Percentiles rank a stretch among this genome's conserved stretches.
phyloP scores from a whole-genome alignment of 2,797 vertebrate genomes.

The Neosalanx taihuensis region DNA sequence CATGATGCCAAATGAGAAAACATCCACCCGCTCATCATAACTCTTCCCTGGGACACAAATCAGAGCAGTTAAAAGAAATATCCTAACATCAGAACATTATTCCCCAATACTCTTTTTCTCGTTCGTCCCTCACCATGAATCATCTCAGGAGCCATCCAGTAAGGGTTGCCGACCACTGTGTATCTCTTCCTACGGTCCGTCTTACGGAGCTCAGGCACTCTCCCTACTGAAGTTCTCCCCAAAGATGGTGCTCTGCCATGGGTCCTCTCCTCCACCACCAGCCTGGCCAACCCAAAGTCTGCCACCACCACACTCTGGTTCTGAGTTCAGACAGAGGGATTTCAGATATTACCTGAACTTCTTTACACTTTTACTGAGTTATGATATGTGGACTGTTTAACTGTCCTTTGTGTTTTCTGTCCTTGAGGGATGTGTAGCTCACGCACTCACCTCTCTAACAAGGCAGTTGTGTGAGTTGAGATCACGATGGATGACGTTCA shows the following conservation, averaged over 20 bases:
- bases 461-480: constrained; percentile 98
- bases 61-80: background rate
- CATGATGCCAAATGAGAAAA: constrained; percentile 97
- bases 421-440: background rate
- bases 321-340: constrained; percentile 56
- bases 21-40: constrained; percentile 94
- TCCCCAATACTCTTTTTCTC: background rate
- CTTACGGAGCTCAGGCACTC: constrained; percentile 78
- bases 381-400: background rate
- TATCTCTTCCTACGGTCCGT: constrained; percentile 90
- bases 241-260: constrained; percentile 53
- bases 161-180: constrained; percentile 96
- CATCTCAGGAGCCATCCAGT: constrained; percentile 99
- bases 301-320: constrained; percentile 94
- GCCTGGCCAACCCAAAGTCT: constrained; percentile 90
- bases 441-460: constrained; percentile 85
- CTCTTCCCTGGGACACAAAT: constrained; percentile 76
- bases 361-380: background rate
- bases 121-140: constrained; percentile 81
- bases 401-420: background rate
- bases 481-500: constrained; percentile 97
- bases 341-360: background rate
- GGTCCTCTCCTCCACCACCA: constrained; percentile 84
- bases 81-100: background rate
- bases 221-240: constrained; percentile 58